A percentile compares a stretch with the other conserved stretches of the same genome.
Conservation (phyloP, 2,113 vertebrate species). For the Nipponia nippon region DNA sequence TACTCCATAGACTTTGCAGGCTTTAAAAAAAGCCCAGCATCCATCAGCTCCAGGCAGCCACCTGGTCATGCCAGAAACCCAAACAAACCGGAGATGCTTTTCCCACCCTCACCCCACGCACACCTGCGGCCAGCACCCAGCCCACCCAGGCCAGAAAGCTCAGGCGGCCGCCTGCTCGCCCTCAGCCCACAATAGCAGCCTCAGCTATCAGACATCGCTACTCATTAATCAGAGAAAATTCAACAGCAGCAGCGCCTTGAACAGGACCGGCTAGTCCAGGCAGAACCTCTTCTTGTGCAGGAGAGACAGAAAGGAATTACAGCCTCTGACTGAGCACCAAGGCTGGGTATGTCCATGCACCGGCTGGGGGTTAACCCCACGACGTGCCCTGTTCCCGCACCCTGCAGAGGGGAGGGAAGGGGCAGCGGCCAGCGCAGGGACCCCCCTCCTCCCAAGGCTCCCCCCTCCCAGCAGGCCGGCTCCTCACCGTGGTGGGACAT, state of each 20-base stretch:
- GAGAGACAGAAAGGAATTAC: not conserved
- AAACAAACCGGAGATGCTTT: accelerated
- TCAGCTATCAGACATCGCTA: not conserved
- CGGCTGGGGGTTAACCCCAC: accelerated
- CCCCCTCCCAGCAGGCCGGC: not conserved
- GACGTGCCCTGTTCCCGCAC: not conserved
- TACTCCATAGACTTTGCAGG: not conserved
- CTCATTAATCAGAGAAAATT: not conserved
- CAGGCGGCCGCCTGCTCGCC: not conserved
- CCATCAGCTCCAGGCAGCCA: too few relatives aligned
- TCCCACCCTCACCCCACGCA: not conserved
- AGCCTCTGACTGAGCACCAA: accelerated
- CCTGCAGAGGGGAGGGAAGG: not conserved
- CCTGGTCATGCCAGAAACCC: not conserved
- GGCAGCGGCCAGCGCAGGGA: not conserved
- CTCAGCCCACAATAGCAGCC: not conserved
- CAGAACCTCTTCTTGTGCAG: not conserved
- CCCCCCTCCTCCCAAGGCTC: accelerated
- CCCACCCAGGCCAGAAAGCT: not conserved
- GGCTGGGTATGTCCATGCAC: accelerated
- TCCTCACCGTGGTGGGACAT: conserved; percentile 79
- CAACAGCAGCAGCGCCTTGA: not conserved
- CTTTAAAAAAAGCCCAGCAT: not conserved
- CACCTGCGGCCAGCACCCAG: not conserved
- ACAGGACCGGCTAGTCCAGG: not conserved